These are phyloP conservation scores for Drosophila maculinotata DNA, from an alignment of 2,888 invertebrate genomes.

Conservation along the genomic window DNA sequence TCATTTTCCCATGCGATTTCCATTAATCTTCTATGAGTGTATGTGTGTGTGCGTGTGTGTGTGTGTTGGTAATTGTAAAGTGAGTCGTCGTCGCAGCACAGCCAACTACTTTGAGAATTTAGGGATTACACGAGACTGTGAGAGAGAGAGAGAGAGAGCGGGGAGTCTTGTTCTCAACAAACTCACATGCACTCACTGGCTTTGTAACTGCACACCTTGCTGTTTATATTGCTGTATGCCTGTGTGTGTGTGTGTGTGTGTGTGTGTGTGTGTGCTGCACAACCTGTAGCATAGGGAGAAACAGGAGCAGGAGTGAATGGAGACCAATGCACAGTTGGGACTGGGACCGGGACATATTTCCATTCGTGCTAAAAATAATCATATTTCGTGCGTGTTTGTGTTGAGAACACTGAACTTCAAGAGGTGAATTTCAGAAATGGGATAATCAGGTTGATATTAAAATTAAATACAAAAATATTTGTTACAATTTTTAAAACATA, in stretches of 20 bases:
- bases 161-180: conserved; percentile 6
- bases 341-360: too few relatives aligned
- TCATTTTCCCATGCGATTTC: conserved; percentile 71
- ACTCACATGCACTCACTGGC: neutral
- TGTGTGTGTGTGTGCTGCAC: neutral
- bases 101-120: conserved; percentile 50
- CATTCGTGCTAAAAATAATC: too few relatives aligned
- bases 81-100: conserved; percentile 25
- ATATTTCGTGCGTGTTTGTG: too few relatives aligned
- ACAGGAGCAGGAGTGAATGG: conserved; percentile 9
- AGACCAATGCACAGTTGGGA: neutral
- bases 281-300: conserved; percentile 30
- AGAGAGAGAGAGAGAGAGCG: too few relatives aligned
- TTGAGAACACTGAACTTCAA: too few relatives aligned
- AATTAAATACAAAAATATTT: too few relatives aligned
- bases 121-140: conserved; percentile 21
- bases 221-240: neutral
- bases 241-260: conserved; percentile 1
- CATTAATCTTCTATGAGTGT: conserved; percentile 58
- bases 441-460: too few relatives aligned
- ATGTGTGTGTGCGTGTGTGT: conserved; percentile 10
- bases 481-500: too few relatives aligned
- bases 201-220: conserved; percentile 14
- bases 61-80: conserved; percentile 41
- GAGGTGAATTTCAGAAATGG: too few relatives aligned